Evolutionary conservation across 1,140 invertebrate species (phyloP).

Genomic region (Drosophila teissieri): DNA sequence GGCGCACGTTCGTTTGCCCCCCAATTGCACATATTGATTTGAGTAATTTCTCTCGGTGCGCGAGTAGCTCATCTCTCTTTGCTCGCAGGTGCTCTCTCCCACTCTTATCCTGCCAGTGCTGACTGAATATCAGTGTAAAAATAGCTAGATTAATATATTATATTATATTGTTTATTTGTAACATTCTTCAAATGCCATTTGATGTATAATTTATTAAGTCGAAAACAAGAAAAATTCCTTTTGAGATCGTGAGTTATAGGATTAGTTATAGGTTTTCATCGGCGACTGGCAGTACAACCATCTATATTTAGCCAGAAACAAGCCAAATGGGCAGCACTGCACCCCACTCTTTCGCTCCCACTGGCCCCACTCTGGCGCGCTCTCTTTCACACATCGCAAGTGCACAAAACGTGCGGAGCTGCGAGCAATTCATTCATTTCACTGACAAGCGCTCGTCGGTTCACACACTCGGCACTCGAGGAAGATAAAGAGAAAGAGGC

Average conservation of each 20-base stretch:
- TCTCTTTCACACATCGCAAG: conserved; percentile 28
- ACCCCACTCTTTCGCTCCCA: conserved; percentile 6
- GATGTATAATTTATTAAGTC: too few species aligned
- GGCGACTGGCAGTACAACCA: too few species aligned
- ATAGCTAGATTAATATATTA: not conserved
- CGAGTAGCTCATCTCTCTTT: conserved; percentile 60
- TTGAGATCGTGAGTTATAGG: too few species aligned
- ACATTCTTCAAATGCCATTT: too few species aligned
- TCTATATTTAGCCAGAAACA: not conserved
- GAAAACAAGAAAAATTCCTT: too few species aligned
- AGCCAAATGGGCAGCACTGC: not conserved
- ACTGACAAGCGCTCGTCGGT: conserved; percentile 59
- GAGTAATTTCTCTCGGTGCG: conserved; percentile 60
- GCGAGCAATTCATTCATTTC: conserved; percentile 65
- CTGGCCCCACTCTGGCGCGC: conserved; percentile 11
- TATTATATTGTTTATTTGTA: too few species aligned
- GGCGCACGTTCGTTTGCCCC: conserved; percentile 6
- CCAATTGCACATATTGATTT: conserved; percentile 67
- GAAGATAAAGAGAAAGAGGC: conserved; percentile 10
- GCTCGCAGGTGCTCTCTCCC: conserved; percentile 12
- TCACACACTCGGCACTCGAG: conserved; percentile 44
- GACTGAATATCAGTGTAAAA: not conserved
- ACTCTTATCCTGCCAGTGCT: conserved; percentile 11
- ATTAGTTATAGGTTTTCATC: too few species aligned
- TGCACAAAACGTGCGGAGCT: conserved; percentile 68